Evolutionary conservation across 2,888 invertebrate species (phyloP).

Genomic region (Phalangium opilio): DNA sequence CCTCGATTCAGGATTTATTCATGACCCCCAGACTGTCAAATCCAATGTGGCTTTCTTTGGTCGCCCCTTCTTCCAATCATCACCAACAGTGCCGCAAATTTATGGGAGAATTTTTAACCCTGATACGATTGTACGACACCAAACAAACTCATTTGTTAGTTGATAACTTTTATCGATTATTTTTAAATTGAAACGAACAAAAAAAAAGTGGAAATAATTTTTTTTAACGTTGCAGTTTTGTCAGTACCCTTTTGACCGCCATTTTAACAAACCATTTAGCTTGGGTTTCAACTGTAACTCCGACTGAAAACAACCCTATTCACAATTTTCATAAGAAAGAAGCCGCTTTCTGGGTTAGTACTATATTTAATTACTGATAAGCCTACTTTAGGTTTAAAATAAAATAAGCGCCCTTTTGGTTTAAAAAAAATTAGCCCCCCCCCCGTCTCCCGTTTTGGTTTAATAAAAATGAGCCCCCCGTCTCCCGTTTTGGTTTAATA

Average conservation of each 20-base stretch:
- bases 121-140: neutral
- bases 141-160: neutral
- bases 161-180: neutral
- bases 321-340: constrained; percentile 31
- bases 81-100: neutral
- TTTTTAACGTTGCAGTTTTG: constrained; percentile 49
- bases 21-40: neutral
- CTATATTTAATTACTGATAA: too few species aligned
- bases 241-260: constrained; percentile 73
- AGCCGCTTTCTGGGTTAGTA: constrained; percentile 31
- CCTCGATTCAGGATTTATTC: neutral
- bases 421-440: too few species aligned
- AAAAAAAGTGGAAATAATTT: neutral
- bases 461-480: too few species aligned
- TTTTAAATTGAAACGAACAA: too few species aligned
- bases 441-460: too few species aligned
- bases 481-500: too few species aligned
- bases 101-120: neutral
- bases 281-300: constrained; percentile 65
- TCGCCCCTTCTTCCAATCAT: neutral
- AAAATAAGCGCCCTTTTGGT: neutral
- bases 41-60: neutral
- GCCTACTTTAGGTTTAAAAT: neutral
- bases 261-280: constrained; percentile 78
- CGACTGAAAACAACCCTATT: constrained; percentile 31